These are phyloP conservation scores for Artemia sinica DNA, from an alignment of 2,888 invertebrate species.

Conservation along the genomic window DNA sequence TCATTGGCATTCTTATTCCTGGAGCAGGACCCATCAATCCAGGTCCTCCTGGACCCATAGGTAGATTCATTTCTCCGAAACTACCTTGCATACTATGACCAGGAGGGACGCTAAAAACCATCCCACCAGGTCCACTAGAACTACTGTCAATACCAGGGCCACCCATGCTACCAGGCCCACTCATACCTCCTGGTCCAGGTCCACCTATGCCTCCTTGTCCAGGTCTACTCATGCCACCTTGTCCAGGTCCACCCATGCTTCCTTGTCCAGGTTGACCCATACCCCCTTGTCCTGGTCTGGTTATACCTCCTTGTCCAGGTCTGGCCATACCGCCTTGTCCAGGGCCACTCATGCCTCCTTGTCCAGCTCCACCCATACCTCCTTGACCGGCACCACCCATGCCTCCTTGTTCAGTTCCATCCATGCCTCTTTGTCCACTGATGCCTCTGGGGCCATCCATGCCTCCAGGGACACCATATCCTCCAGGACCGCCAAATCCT, in stretches of 20 bases:
- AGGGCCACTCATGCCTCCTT: constrained; percentile 31
- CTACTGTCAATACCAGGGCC: constrained; percentile 23
- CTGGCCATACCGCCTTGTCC: constrained; percentile 20
- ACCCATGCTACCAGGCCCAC: constrained; percentile 22
- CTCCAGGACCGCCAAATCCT: background rate
- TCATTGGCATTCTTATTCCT: background rate
- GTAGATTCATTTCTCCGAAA: too few species aligned
- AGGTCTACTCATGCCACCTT: constrained; percentile 23
- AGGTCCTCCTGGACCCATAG: background rate
- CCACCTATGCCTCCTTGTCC: constrained; percentile 25
- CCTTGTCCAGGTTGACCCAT: background rate
- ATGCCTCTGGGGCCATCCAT: constrained; percentile 29
- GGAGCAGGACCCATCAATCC: background rate
- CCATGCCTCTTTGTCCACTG: too few species aligned
- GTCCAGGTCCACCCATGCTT: constrained; percentile 20
- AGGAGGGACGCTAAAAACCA: background rate
- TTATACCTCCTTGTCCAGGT: constrained; percentile 18
- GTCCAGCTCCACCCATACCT: constrained; percentile 38
- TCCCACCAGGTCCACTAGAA: constrained; percentile 24
- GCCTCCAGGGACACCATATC: constrained; percentile 7
- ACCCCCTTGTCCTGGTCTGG: constrained; percentile 23
- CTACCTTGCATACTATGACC: too few species aligned
- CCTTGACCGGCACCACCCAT: constrained; percentile 33
- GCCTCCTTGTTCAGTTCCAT: constrained; percentile 1
- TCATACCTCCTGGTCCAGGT: constrained; percentile 24